A percentile compares a stretch with the other conserved stretches of the same genome.
phyloP scores from a whole-genome alignment of 2,797 vertebrate species.

The Clarias pachynema region DNA sequence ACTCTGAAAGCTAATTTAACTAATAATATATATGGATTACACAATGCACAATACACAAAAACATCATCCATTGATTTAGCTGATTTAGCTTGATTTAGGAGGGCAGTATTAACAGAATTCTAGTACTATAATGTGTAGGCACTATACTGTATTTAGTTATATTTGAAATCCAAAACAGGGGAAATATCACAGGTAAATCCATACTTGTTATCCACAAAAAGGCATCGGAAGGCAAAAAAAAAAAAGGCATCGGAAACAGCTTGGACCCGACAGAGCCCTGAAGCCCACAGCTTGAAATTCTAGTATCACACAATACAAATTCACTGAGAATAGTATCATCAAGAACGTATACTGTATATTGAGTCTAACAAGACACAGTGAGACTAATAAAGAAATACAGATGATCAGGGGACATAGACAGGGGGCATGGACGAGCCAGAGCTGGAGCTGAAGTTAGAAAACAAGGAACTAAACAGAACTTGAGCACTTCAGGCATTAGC shows the following conservation, averaged over 20 bases:
- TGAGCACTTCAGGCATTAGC: no score
- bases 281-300: background rate
- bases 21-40: background rate
- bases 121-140: background rate
- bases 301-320: background rate
- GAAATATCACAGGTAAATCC: background rate
- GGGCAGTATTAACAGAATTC: background rate
- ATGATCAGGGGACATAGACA: background rate
- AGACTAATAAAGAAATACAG: background rate
- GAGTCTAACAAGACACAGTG: background rate
- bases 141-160: background rate
- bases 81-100: no score
- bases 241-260: background rate
- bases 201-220: background rate
- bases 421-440: background rate
- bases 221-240: no score
- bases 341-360: background rate
- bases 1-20: background rate
- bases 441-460: background rate
- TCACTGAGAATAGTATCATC: background rate
- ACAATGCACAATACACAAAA: background rate
- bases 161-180: background rate
- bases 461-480: background rate
- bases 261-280: background rate
- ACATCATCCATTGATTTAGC: background rate